These are phyloP conservation scores for Ptychodera flava DNA, from an alignment of 35 echinoderm and acorn worm genomes.

Conservation along the genomic window DNA sequence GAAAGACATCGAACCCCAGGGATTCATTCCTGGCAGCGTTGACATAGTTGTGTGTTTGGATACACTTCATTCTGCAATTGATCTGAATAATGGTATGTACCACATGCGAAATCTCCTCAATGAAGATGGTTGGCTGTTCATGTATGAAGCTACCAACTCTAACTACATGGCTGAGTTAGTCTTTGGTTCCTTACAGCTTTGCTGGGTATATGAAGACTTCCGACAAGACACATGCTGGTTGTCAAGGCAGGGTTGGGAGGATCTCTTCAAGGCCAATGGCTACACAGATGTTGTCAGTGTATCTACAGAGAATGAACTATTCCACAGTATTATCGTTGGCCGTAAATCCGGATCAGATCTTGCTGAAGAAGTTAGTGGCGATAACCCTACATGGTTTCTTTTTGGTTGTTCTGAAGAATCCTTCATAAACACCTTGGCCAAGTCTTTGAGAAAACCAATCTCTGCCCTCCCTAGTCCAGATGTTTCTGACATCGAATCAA, in stretches of 20 bases:
- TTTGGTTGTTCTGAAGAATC: no score
- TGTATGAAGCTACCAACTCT: no score
- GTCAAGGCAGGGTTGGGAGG: slow-evolving; percentile 44
- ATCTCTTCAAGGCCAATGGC: slow-evolving; percentile 41
- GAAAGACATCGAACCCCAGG: slow-evolving; percentile 65
- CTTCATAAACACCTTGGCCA: no score
- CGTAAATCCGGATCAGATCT: no score
- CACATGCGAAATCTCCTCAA: slow-evolving; percentile 71
- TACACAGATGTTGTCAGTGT: slow-evolving; percentile 57
- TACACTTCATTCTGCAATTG: slow-evolving; percentile 70
- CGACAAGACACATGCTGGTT: slow-evolving; percentile 79
- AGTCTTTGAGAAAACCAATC: no score
- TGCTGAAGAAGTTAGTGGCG: no score
- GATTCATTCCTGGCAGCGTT: slow-evolving; percentile 73
- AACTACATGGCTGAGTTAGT: slow-evolving; percentile 69
- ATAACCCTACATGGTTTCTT: no score
- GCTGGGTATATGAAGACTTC: no score
- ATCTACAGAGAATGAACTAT: slow-evolving; percentile 70
- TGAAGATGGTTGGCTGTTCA: slow-evolving; percentile 62
- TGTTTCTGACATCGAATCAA: no score
- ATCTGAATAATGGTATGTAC: slow-evolving; percentile 48
- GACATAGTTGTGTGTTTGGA: no score
- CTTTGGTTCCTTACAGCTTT: no score
- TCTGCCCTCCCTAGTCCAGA: no score
- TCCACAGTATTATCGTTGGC: slow-evolving; percentile 71